Evolutionary conservation across 2,113 vertebrate genomes (phyloP).

Genomic region (Probosciger aterrimus): DNA sequence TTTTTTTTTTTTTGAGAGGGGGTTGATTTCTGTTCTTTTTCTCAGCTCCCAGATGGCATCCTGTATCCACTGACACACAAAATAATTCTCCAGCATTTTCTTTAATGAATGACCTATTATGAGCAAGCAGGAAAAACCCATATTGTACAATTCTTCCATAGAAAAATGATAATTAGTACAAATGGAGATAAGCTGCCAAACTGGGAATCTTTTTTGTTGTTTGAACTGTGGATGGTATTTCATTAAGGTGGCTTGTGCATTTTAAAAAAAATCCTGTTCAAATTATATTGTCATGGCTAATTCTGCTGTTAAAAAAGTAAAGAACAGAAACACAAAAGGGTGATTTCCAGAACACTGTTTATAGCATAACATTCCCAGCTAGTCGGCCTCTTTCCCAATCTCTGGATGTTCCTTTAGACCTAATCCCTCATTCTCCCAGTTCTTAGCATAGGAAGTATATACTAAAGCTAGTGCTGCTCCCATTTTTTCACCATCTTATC

Average conservation of each 20-base stretch:
- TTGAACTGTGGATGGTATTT: not conserved
- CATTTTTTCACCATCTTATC: not conserved
- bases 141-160: conserved; percentile 17
- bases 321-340: conserved; percentile 3
- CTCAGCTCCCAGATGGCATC: conserved; percentile 59
- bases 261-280: not conserved
- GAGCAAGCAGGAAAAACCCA: conserved; percentile 2
- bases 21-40: conserved; percentile 48
- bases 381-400: not conserved
- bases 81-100: conserved; percentile 54
- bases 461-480: not conserved
- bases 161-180: conserved; percentile 45
- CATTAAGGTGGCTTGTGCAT: not conserved
- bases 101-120: conserved; percentile 56
- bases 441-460: not conserved
- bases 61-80: conserved; percentile 39
- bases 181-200: not conserved
- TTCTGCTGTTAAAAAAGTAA: conserved; percentile 9
- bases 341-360: not conserved
- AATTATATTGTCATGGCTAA: not conserved
- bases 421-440: not conserved
- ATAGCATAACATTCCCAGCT: not conserved
- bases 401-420: not conserved
- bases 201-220: not conserved
- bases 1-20: not conserved